A percentile compares a stretch with the other conserved stretches of the same genome.
Conservation (phyloP, 2,113 vertebrate species). For the Capra hircus region DNA sequence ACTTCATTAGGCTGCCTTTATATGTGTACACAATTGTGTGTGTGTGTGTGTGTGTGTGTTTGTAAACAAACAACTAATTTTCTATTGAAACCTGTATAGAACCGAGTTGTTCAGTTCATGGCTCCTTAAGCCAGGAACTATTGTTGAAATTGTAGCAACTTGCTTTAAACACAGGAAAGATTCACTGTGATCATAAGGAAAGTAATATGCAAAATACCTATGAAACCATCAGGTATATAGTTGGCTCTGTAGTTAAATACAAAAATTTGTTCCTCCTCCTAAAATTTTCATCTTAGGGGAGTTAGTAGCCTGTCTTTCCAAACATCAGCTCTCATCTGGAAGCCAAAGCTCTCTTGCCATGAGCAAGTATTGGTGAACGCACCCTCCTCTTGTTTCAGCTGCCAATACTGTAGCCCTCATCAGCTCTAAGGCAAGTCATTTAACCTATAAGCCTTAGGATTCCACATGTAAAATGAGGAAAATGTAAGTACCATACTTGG, state of each 20-base stretch:
- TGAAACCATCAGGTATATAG: background rate
- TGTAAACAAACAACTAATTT: background rate
- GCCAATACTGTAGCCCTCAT: background rate
- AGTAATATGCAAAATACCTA: background rate
- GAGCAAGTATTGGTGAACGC: background rate
- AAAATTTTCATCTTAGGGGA: background rate
- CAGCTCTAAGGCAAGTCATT: background rate
- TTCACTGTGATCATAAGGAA: background rate
- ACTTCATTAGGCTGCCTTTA: background rate
- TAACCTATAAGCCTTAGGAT: background rate
- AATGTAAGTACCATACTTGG: background rate
- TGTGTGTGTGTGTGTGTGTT: background rate
- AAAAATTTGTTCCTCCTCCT: background rate
- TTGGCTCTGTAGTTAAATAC: background rate
- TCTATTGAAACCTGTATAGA: background rate
- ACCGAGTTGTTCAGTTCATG: background rate
- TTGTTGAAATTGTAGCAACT: background rate
- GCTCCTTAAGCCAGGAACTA: background rate
- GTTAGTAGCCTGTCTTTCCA: background rate
- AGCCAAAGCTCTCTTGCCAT: background rate
- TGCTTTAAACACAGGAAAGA: background rate
- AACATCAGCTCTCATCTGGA: background rate
- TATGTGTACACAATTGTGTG: background rate
- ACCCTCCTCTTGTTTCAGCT: background rate
- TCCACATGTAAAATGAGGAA: background rate